Conservation (phyloP, 2,113 vertebrate species). For the Tachysurus vachellii region DNA sequence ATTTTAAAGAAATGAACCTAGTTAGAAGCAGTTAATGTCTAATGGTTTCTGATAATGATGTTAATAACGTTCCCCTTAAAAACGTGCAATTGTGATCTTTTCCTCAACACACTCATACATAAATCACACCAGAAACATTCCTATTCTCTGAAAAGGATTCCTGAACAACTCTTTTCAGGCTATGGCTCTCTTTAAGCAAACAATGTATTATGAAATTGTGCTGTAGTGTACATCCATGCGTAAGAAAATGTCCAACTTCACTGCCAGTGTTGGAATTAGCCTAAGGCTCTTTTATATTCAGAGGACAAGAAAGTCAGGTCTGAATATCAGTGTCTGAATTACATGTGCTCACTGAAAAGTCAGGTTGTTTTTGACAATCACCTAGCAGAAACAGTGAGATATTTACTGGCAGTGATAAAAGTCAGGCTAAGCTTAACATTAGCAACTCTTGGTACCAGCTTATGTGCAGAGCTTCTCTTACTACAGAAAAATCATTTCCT, state of each 20-base stretch:
- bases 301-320: conserved; percentile 13
- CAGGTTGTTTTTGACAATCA: conserved; percentile 24
- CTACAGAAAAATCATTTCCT: background rate
- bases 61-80: background rate
- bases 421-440: background rate
- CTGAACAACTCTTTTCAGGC: conserved; percentile 35
- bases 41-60: background rate
- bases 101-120: background rate
- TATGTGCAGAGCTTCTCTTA: background rate
- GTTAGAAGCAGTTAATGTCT: background rate
- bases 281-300: conserved; percentile 39
- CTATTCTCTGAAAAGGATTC: conserved; percentile 40
- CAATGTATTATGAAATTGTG: conserved; percentile 46
- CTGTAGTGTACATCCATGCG: conserved; percentile 61
- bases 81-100: background rate
- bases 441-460: background rate
- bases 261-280: conserved; percentile 60
- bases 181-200: conserved; percentile 53
- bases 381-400: background rate
- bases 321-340: conserved; percentile 26
- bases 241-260: conserved; percentile 54
- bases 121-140: background rate
- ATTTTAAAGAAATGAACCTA: background rate
- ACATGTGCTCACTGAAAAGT: conserved; percentile 21
- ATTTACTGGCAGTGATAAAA: conserved; percentile 18